Percentiles rank a stretch among this genome's conserved stretches.
Conservation (phyloP, 2,888 invertebrate genomes). For the Drosophila ochracea region DNA sequence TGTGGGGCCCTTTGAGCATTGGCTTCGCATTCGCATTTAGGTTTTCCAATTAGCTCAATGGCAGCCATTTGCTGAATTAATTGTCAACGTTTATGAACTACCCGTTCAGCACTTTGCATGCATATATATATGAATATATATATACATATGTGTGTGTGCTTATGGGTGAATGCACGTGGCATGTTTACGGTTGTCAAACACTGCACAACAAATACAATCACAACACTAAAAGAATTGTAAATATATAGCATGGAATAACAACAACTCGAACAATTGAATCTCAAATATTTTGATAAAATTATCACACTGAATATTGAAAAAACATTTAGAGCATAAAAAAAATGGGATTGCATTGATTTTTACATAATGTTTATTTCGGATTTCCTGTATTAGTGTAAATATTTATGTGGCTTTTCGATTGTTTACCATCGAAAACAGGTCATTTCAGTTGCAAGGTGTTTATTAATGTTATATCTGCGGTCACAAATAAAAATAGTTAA, state of each 20-base stretch:
- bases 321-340: background rate
- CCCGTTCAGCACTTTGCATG: slow-evolving; percentile 25
- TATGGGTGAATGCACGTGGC: background rate
- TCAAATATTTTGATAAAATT: slow-evolving; percentile 46
- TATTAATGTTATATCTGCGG: background rate
- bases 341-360: slow-evolving; percentile 11
- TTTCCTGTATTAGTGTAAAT: slow-evolving; percentile 41
- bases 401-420: slow-evolving; percentile 38
- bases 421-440: background rate
- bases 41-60: slow-evolving; percentile 78
- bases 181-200: slow-evolving; percentile 44
- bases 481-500: background rate
- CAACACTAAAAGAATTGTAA: slow-evolving; percentile 33
- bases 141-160: background rate
- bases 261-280: slow-evolving; percentile 11
- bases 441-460: background rate
- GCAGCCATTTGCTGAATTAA: slow-evolving; percentile 72
- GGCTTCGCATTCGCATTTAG: slow-evolving; percentile 67
- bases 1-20: slow-evolving; percentile 40
- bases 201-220: slow-evolving; percentile 34
- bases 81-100: slow-evolving; percentile 80
- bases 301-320: slow-evolving; percentile 16
- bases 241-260: slow-evolving; percentile 34
- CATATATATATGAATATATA: background rate
- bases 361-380: slow-evolving; percentile 35